Evolutionary conservation across 2,888 invertebrate species (phyloP).

Genomic region (Taphrorychus bicolor): DNA sequence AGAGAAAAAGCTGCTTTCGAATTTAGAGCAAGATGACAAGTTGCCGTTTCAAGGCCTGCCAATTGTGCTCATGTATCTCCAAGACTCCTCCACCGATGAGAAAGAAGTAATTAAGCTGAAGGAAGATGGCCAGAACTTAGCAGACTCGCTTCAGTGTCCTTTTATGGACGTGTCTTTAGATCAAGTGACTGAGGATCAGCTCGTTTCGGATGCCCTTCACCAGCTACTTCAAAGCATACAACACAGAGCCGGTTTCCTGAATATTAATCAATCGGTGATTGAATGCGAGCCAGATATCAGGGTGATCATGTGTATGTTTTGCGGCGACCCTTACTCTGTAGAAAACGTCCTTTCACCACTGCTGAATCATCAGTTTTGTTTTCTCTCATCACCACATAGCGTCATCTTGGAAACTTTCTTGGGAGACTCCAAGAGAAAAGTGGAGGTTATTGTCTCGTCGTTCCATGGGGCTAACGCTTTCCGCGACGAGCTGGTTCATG

Average conservation of each 20-base stretch:
- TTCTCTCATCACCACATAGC: constrained; percentile 84
- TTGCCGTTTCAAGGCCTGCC: constrained; percentile 86
- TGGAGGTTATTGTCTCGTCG: constrained; percentile 90
- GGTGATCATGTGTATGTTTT: constrained; percentile 95
- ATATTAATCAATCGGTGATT: constrained; percentile 75
- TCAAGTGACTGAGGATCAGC: constrained; percentile 69
- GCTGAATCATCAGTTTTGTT: constrained; percentile 85
- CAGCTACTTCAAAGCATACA: constrained; percentile 79
- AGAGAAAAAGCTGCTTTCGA: constrained; percentile 88
- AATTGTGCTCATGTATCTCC: constrained; percentile 89
- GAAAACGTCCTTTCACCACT: constrained; percentile 90
- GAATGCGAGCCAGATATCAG: constrained; percentile 88
- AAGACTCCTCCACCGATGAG: constrained; percentile 83
- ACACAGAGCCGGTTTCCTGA: constrained; percentile 77
- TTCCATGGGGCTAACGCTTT: constrained; percentile 94
- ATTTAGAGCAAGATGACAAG: constrained; percentile 90
- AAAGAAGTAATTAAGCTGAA: constrained; percentile 84
- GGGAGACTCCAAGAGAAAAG: constrained; percentile 87
- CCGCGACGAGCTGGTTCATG: constrained; percentile 91
- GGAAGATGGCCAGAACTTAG: constrained; percentile 88
- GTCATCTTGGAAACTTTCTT: constrained; percentile 92
- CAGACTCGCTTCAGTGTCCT: constrained; percentile 86
- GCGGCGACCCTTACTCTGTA: constrained; percentile 91
- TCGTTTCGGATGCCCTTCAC: constrained; percentile 76
- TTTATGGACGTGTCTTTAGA: constrained; percentile 81